These are phyloP conservation scores for Drosophila atripex DNA, from an alignment of 2,888 invertebrate genomes.

Conservation along the genomic window DNA sequence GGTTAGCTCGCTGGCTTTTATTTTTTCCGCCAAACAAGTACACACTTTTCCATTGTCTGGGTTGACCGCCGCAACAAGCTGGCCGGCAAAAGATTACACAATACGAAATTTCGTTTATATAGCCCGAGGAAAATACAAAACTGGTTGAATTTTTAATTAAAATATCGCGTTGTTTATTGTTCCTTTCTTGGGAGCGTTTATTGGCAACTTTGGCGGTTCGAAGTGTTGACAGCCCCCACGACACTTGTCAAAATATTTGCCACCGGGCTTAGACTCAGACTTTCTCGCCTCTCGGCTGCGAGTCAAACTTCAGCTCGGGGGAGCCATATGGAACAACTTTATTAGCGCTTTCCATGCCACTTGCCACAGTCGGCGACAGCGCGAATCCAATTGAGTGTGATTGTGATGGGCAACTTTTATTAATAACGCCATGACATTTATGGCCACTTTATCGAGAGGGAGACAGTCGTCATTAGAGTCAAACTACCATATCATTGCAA, in stretches of 20 bases:
- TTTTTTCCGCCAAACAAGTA: slow-evolving; percentile 44
- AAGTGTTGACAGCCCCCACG: slow-evolving; percentile 69
- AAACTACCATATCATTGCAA: slow-evolving; percentile 52
- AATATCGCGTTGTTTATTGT: slow-evolving; percentile 32
- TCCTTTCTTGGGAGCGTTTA: slow-evolving; percentile 56
- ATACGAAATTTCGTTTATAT: slow-evolving; percentile 34
- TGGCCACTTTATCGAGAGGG: slow-evolving; percentile 45
- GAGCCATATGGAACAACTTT: slow-evolving; percentile 57
- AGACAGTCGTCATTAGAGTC: slow-evolving; percentile 58
- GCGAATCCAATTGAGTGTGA: slow-evolving; percentile 59
- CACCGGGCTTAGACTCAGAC: slow-evolving; percentile 32
- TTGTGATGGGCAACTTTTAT: slow-evolving; percentile 60
- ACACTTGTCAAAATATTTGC: slow-evolving; percentile 75
- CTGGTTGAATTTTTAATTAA: slow-evolving; percentile 62
- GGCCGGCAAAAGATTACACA: slow-evolving; percentile 55
- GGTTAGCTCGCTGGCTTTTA: slow-evolving; percentile 12
- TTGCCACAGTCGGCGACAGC: slow-evolving; percentile 29
- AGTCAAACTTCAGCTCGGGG: not conserved
- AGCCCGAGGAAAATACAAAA: slow-evolving; percentile 17
- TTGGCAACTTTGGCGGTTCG: slow-evolving; percentile 21
- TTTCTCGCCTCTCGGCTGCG: slow-evolving; percentile 11
- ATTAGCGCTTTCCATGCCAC: slow-evolving; percentile 54
- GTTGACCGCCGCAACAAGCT: not conserved
- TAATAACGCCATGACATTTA: slow-evolving; percentile 62
- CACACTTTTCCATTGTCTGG: not conserved